Conservation (phyloP, 2,888 invertebrate species). For the Drosophila paranaensis region DNA sequence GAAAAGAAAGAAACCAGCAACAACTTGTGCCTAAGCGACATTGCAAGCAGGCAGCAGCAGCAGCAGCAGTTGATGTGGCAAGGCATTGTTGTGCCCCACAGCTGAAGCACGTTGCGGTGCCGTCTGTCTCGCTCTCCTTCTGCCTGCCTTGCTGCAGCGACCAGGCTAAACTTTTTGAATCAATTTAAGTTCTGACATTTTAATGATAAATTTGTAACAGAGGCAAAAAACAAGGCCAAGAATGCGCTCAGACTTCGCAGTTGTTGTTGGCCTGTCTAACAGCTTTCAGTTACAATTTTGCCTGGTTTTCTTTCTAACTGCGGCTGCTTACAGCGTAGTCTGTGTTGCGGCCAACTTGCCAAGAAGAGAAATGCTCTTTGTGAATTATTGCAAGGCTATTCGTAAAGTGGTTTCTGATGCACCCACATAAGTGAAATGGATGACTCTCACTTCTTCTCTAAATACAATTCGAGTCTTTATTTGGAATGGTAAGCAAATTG, state of each 20-base stretch:
- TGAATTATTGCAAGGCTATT: conserved; percentile 60
- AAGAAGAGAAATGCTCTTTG: conserved; percentile 56
- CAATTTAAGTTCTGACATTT: conserved; percentile 80
- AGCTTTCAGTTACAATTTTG: conserved; percentile 20
- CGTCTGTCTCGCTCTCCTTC: conserved; percentile 9
- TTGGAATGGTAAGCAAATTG: neutral
- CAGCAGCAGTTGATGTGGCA: conserved; percentile 11
- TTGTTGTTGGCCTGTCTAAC: conserved; percentile 32
- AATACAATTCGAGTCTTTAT: neutral
- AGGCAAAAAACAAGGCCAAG: conserved; percentile 62
- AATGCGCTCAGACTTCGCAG: conserved; percentile 33
- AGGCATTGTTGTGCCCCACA: conserved; percentile 43
- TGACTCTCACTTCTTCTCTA: conserved; percentile 1
- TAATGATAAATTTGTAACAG: conserved; percentile 79
- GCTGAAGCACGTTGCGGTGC: conserved; percentile 22
- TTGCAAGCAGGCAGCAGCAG: conserved; percentile 33
- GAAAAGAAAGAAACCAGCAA: conserved; percentile 18
- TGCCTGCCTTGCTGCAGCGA: too few species aligned
- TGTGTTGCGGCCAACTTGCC: conserved; percentile 30
- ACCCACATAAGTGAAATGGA: conserved; percentile 22
- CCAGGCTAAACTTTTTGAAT: conserved; percentile 72
- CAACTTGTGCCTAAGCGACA: conserved; percentile 59
- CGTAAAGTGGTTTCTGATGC: conserved; percentile 31
- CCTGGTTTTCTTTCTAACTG: conserved; percentile 18
- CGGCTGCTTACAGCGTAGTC: conserved; percentile 20